Conservation (phyloP, 2,113 vertebrate genomes). For the Rallus limicola region DNA sequence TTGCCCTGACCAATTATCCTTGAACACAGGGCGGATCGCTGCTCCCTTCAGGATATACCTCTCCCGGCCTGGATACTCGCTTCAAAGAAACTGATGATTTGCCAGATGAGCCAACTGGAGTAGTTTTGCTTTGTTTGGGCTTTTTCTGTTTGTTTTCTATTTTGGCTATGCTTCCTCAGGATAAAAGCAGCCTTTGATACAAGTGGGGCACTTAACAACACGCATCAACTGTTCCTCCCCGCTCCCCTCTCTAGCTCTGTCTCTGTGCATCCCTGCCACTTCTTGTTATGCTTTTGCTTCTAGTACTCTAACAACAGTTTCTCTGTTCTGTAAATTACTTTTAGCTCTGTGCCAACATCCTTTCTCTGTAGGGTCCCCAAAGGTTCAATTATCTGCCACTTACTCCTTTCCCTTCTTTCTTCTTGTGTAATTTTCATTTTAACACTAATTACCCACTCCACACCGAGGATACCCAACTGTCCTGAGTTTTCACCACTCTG, state of each 20-base stretch:
- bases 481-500: background rate
- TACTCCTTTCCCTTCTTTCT: background rate
- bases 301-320: background rate
- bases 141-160: background rate
- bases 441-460: background rate
- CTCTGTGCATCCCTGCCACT: background rate
- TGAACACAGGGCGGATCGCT: fast-evolving
- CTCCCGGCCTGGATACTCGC: background rate
- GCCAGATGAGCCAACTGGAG: background rate
- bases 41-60: background rate
- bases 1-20: background rate
- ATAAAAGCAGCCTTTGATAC: slow-evolving; percentile 20
- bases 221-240: background rate
- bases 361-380: background rate
- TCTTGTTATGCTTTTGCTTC: background rate
- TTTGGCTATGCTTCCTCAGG: background rate
- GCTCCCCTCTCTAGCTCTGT: background rate
- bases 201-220: background rate
- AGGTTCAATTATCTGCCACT: slow-evolving; percentile 35
- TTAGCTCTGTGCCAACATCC: background rate
- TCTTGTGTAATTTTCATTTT: background rate
- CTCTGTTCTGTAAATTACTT: slow-evolving; percentile 19
- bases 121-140: background rate
- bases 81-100: background rate
- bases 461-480: background rate